Conservation (phyloP, 1,140 invertebrate species). For the Frieseomelitta varia region DNA sequence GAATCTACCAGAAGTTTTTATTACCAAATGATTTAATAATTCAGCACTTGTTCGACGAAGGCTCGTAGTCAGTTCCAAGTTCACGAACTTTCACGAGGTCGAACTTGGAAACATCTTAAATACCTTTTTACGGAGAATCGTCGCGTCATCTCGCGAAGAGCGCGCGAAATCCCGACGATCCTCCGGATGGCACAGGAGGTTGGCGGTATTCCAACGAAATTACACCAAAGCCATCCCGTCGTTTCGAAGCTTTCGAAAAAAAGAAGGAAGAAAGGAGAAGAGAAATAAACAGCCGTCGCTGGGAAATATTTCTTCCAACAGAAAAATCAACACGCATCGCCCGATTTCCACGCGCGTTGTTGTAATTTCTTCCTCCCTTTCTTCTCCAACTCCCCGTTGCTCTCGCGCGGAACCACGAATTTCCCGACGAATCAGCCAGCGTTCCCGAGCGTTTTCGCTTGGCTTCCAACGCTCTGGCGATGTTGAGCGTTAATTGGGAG, state of each 20-base stretch:
- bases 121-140: background rate
- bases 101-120: background rate
- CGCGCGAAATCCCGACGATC: conserved; percentile 18
- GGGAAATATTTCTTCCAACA: background rate
- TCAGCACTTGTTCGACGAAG: no score
- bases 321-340: background rate
- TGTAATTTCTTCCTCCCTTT: background rate
- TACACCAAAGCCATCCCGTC: background rate
- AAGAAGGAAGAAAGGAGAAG: background rate
- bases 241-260: background rate
- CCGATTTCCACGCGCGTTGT: background rate
- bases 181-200: conserved; percentile 51
- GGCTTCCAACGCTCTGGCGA: background rate
- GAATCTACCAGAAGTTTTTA: no score
- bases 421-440: background rate
- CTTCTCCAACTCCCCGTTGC: no score
- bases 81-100: background rate
- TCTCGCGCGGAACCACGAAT: background rate
- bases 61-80: background rate
- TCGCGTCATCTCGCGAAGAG: background rate
- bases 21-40: no score
- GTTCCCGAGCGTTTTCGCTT: background rate
- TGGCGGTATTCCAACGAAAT: conserved; percentile 70
- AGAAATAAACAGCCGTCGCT: no score
- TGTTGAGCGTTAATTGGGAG: conserved; percentile 2